Base-by-base conservation (phyloP, 2,888 invertebrate species). In the Cyclophora punctaria region DNA sequence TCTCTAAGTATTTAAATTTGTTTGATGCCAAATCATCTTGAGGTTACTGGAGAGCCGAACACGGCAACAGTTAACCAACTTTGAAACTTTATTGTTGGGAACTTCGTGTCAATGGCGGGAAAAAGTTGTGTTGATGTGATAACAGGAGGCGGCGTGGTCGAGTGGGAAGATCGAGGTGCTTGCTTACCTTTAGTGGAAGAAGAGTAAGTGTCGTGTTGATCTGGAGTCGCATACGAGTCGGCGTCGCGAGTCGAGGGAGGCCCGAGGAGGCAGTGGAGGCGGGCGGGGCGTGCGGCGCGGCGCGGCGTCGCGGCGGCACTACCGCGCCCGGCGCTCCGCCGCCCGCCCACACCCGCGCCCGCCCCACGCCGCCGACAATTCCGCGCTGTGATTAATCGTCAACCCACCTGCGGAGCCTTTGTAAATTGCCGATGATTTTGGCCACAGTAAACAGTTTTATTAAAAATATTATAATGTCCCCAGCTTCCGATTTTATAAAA, bases 391-490 rank as follows among this genome's bases (percentile, higher is more conserved):
- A 87, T 85, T 86, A 83, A 86, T 86, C 73, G 78, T 67, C 77
- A 66, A 80, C 75, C 86, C 85, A 87, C 87, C 87, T 87, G 87
- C 83, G 80, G 83, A 86, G 80, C 84, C 84, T 85, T 75, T 82
- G 76, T 80, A 67, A 70, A 75, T 69, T 67, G 61, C 67, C 75
- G 71, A 74, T 78, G 77, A 70, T 67, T 73, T 73, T 66, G 61
- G 65, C 70, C 73, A 72, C 67, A 64, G 68, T 73, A 75, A 75
- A 75, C 72, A 78, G 71, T 74, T 74, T 69, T 64, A 71, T 49
- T 53, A 41, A 51, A 54, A 20, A 20, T 20, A 20, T 20, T 20
- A 20, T 20, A 20, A 20, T 20, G 20, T 20, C 20, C 20, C 42
- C 6, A 46, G 5, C 35, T 45, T 45, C n/a, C 41, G 7, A 34